phyloP scores from a whole-genome alignment of 2,888 invertebrate genomes.

The Mechanitis messenoides region DNA sequence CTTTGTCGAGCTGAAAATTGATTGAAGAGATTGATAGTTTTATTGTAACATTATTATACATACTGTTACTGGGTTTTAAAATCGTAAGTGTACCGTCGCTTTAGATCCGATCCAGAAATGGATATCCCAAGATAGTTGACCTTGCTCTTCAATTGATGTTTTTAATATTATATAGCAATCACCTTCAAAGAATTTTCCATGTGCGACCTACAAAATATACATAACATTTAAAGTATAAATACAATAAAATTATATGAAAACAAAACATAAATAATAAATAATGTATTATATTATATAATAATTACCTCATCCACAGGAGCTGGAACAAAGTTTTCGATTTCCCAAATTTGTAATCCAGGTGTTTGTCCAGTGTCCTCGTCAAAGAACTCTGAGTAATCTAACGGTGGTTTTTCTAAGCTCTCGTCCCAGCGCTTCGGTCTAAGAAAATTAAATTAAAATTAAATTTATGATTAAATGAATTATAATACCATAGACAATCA shows the following conservation, averaged over 20 bases:
- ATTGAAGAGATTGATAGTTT: not conserved
- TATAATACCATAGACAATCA: not conserved
- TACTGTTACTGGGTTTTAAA: not conserved
- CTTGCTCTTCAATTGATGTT: slow-evolving; percentile 88
- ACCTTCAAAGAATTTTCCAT: slow-evolving; percentile 99
- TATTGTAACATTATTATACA: not conserved
- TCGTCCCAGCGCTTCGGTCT: slow-evolving; percentile 98
- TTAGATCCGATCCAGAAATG: slow-evolving; percentile 99
- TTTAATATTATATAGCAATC: slow-evolving; percentile 98
- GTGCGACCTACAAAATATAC: slow-evolving; percentile 74
- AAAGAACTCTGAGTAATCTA: slow-evolving; percentile 98
- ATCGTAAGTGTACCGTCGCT: slow-evolving; percentile 82
- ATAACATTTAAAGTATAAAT: not conserved
- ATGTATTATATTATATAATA: not conserved
- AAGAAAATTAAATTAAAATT: not conserved
- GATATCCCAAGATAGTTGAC: slow-evolving; percentile 94
- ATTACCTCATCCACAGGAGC: slow-evolving; percentile 91
- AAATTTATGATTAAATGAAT: slow-evolving; percentile 2
- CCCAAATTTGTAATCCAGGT: slow-evolving; percentile 96
- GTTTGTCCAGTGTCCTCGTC: slow-evolving; percentile 96
- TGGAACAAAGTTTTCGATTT: slow-evolving; percentile 99
- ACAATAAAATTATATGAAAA: too few relatives aligned
- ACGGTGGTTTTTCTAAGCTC: slow-evolving; percentile 92
- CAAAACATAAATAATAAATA: too few relatives aligned
- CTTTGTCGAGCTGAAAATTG: slow-evolving; percentile 86